Conservation (phyloP, 1,140 invertebrate species). For the Macrobrachium nipponense region DNA sequence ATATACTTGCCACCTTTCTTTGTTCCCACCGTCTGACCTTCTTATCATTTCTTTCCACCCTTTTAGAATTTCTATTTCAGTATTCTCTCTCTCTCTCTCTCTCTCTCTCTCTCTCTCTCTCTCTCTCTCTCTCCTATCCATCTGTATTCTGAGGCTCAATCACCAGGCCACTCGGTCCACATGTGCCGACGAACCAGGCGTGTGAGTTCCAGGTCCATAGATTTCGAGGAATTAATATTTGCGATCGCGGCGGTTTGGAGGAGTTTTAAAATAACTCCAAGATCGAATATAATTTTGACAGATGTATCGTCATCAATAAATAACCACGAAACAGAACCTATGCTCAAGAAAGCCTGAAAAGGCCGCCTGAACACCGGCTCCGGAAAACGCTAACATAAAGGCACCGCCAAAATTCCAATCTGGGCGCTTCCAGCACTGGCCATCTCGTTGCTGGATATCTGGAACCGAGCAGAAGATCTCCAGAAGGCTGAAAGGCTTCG, state of each 20-base stretch:
- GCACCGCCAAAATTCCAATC: conserved; percentile 25
- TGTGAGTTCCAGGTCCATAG: conserved; percentile 28
- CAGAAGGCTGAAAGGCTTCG: neutral
- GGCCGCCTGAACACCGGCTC: too few relatives aligned
- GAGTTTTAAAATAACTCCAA: neutral
- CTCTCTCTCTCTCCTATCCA: conserved; percentile 52
- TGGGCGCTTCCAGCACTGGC: conserved; percentile 46
- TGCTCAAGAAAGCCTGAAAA: neutral
- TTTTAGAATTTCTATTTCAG: neutral
- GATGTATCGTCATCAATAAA: neutral
- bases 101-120: neutral
- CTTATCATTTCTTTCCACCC: neutral
- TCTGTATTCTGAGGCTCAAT: conserved; percentile 53
- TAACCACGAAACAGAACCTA: neutral
- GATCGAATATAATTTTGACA: neutral
- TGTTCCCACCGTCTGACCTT: neutral
- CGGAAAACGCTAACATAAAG: conserved; percentile 19
- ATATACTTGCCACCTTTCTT: too few relatives aligned
- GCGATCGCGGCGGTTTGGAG: neutral
- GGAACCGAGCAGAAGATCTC: conserved; percentile 21
- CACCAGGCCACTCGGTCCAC: conserved; percentile 48
- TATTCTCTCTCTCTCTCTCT: neutral
- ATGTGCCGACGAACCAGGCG: conserved; percentile 38
- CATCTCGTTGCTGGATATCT: conserved; percentile 37
- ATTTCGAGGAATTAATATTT: conserved; percentile 40